These are phyloP conservation scores for Thalassarche chlororhynchos DNA, from an alignment of 2,113 vertebrate genomes.

Conservation along the genomic window DNA sequence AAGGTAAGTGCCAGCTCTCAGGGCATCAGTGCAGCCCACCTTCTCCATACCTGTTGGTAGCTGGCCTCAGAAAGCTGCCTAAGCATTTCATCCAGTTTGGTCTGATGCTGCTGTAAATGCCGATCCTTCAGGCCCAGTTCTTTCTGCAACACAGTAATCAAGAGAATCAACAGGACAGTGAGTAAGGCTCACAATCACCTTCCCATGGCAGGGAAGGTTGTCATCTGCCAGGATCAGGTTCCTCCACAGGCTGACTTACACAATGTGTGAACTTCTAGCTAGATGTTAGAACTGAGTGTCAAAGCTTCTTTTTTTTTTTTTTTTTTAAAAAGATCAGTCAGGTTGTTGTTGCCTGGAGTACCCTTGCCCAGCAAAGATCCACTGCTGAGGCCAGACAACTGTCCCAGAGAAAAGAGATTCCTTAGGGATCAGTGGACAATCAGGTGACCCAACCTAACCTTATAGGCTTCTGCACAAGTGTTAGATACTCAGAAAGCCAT, in stretches of 20 bases:
- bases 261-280: neutral
- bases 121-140: constrained; percentile 92
- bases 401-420: neutral
- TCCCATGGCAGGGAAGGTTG: neutral
- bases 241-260: neutral
- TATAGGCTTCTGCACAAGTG: neutral
- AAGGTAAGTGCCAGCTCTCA: neutral
- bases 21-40: neutral
- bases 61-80: constrained; percentile 84
- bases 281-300: neutral
- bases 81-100: constrained; percentile 87
- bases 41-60: constrained; percentile 83
- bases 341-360: neutral
- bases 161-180: neutral
- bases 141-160: constrained; percentile 77
- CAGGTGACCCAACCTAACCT: neutral
- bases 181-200: neutral
- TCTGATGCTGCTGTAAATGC: constrained; percentile 89
- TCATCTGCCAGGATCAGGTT: neutral
- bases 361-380: neutral
- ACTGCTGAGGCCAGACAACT: neutral
- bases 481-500: neutral
- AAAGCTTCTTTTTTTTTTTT: neutral
- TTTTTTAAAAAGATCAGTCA: neutral
- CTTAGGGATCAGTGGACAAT: neutral